Evolutionary conservation across 2,888 invertebrate genomes (phyloP).

Genomic region (Nomada ruficornis): DNA sequence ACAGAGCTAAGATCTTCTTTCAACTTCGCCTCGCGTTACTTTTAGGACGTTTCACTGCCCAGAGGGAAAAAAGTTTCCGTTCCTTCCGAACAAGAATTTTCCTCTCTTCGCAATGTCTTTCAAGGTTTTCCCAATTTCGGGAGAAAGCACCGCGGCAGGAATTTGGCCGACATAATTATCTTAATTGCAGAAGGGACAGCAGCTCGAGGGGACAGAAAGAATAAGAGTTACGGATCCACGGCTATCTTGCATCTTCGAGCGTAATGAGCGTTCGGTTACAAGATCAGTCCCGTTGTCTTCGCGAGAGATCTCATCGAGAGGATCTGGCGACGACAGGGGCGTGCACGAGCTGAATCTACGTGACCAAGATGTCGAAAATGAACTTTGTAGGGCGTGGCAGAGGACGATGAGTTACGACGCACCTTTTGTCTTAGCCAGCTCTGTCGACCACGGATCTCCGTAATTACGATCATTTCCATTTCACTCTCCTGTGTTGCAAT

Average conservation of each 20-base stretch:
- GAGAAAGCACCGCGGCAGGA: background rate
- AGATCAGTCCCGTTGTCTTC: conserved; percentile 55
- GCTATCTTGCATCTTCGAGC: conserved; percentile 48
- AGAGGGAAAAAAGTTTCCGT: too few relatives aligned
- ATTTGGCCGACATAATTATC: conserved; percentile 44
- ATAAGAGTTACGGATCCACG: background rate
- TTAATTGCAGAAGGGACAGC: conserved; percentile 41
- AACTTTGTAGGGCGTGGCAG: conserved; percentile 73
- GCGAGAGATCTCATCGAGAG: conserved; percentile 52
- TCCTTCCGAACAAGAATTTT: background rate
- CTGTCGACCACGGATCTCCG: conserved; percentile 55
- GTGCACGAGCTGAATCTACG: conserved; percentile 59
- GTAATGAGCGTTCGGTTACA: conserved; percentile 67
- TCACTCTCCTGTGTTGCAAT: conserved; percentile 2
- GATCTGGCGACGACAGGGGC: conserved; percentile 68
- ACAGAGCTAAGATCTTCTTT: background rate
- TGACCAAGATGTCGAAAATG: conserved; percentile 75
- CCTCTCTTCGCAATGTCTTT: background rate
- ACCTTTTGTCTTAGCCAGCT: conserved; percentile 69
- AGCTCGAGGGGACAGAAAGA: conserved; percentile 1
- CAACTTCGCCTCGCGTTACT: background rate
- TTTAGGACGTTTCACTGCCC: background rate
- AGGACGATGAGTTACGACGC: conserved; percentile 74
- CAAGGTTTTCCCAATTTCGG: background rate
- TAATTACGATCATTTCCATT: conserved; percentile 72